Conservation (phyloP, 2,797 vertebrate genomes). For the Pterois miles region DNA sequence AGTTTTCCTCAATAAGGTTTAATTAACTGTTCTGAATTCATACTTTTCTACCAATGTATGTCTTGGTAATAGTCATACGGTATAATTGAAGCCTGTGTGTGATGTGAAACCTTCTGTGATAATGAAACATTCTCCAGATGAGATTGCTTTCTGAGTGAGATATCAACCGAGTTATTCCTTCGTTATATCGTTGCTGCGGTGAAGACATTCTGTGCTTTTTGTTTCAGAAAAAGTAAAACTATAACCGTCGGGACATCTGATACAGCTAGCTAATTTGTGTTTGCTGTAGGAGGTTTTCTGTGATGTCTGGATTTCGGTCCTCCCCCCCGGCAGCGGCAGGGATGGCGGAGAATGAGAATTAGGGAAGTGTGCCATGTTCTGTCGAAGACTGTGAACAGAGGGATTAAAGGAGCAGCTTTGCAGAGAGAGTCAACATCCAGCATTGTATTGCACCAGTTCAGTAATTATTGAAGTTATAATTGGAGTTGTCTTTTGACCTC, state of each 20-base stretch:
- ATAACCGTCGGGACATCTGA: slow-evolving; percentile 22
- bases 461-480: slow-evolving; percentile 62
- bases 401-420: slow-evolving; percentile 66
- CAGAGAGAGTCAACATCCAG: slow-evolving; percentile 51
- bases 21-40: slow-evolving; percentile 49
- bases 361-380: slow-evolving; percentile 51
- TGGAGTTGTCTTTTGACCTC: slow-evolving; percentile 56
- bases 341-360: slow-evolving; percentile 63
- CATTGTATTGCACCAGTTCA: slow-evolving; percentile 40
- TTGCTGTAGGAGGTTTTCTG: slow-evolving; percentile 38
- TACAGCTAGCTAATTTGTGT: slow-evolving; percentile 44
- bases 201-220: slow-evolving; percentile 9
- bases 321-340: slow-evolving; percentile 7
- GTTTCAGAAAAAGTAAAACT: slow-evolving; percentile 29
- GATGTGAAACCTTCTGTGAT: slow-evolving; percentile 41
- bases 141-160: slow-evolving; percentile 16
- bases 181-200: background rate
- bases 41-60: slow-evolving; percentile 41
- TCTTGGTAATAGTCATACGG: slow-evolving; percentile 25
- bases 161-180: background rate
- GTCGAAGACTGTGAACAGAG: slow-evolving; percentile 58
- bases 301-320: slow-evolving; percentile 51
- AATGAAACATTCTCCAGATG: slow-evolving; percentile 35
- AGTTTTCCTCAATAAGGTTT: slow-evolving; percentile 49
- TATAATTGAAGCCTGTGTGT: slow-evolving; percentile 48